A percentile compares a stretch with the other conserved stretches of the same genome.
phyloP scores from a whole-genome alignment of 2,797 vertebrate species.

The Hemitrygon akajei region DNA sequence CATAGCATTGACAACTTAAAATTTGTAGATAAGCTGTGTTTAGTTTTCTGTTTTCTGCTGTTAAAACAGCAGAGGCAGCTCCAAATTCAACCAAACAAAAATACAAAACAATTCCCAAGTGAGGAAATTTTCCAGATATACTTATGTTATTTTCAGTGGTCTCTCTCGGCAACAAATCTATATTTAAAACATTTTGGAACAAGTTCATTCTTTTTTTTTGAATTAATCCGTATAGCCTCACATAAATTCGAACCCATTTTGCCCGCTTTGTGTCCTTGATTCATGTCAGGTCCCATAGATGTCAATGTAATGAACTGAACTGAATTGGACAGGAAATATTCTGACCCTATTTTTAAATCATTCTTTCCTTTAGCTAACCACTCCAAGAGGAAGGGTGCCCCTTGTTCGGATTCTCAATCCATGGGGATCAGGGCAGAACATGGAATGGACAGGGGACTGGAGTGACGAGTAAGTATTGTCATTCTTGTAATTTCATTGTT shows the following conservation, averaged over 20 bases:
- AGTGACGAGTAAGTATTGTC: conserved; percentile 27
- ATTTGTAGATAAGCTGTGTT: background rate
- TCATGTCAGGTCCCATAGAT: background rate
- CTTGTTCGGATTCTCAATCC: conserved; percentile 38
- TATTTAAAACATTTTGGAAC: no score
- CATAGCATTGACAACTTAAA: background rate
- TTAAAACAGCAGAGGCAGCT: background rate
- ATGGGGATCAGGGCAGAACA: conserved; percentile 34
- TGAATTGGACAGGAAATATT: background rate
- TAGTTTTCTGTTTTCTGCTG: background rate
- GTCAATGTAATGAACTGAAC: background rate
- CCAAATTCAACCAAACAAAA: background rate
- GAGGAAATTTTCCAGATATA: background rate
- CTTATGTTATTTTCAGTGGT: background rate
- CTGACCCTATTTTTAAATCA: background rate
- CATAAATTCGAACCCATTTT: background rate
- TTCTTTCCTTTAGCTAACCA: conserved; percentile 30
- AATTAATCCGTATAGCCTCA: background rate
- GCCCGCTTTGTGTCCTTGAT: background rate
- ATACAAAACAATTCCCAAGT: background rate
- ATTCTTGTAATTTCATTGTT: background rate
- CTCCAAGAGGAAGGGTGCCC: conserved; percentile 35
- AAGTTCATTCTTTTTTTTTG: background rate
- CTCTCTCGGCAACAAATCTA: background rate
- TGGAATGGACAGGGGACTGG: conserved; percentile 39